Evolutionary conservation across 2,888 invertebrate species (phyloP).

Genomic region (Nomada fabriciana): DNA sequence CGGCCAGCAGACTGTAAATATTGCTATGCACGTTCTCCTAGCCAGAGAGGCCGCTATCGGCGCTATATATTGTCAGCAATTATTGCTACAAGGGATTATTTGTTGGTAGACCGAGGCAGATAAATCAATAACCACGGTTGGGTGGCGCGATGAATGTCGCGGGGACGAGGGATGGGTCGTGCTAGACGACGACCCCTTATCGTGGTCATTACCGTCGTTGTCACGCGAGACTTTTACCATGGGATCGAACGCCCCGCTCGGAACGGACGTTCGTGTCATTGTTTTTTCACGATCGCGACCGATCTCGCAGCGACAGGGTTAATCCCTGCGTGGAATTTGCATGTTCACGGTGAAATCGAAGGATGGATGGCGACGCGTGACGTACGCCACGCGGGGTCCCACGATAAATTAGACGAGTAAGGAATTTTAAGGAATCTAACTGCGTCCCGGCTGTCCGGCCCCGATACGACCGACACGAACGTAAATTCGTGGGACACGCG

Average conservation of each 20-base stretch:
- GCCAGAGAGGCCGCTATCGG: constrained; percentile 44
- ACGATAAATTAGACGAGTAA: too few relatives aligned
- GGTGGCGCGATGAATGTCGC: constrained; percentile 26
- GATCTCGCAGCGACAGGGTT: neutral
- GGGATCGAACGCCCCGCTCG: constrained; percentile 37
- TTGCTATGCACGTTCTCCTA: constrained; percentile 40
- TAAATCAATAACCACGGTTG: constrained; percentile 70
- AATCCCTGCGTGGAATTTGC: constrained; percentile 1
- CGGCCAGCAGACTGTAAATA: constrained; percentile 64
- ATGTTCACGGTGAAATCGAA: constrained; percentile 14
- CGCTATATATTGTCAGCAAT: constrained; percentile 73
- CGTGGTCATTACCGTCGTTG: constrained; percentile 56
- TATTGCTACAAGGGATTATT: constrained; percentile 75
- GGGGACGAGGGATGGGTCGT: constrained; percentile 37
- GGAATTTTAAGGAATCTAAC: neutral
- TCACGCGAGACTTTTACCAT: constrained; percentile 34
- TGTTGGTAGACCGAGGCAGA: constrained; percentile 60
- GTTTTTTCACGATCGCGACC: constrained; percentile 2
- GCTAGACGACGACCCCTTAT: constrained; percentile 53
- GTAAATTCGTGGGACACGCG: constrained; percentile 26
- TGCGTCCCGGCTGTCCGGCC: neutral
- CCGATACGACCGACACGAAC: too few relatives aligned
- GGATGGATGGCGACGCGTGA: neutral
- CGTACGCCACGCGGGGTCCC: too few relatives aligned
- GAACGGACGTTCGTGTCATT: constrained; percentile 10